A percentile compares a stretch with the other conserved stretches of the same genome.
These are phyloP conservation scores for Sebastes fasciatus DNA, from an alignment of 2,113 vertebrate genomes.

Conservation along the genomic window DNA sequence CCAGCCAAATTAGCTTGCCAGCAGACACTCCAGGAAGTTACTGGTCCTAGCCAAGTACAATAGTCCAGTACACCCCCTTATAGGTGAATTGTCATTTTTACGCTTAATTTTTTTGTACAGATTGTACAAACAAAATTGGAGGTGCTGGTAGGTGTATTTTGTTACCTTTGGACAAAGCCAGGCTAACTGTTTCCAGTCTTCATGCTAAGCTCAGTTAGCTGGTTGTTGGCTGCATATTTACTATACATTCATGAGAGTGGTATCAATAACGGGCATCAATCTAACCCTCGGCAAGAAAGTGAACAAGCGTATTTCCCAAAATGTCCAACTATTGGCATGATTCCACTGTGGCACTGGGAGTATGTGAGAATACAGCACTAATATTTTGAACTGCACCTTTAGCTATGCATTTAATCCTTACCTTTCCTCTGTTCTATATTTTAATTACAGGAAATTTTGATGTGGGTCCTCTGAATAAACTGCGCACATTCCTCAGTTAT, in stretches of 20 bases:
- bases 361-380: no score
- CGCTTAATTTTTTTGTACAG: not conserved
- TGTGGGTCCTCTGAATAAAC: slow-evolving; percentile 13
- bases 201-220: not conserved
- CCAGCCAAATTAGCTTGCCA: not conserved
- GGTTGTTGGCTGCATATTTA: not conserved
- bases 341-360: no score
- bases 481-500: slow-evolving; percentile 70
- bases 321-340: no score
- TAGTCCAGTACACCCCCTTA: no score
- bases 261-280: no score
- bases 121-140: not conserved
- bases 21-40: no score
- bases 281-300: no score
- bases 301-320: no score
- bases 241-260: no score
- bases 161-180: not conserved
- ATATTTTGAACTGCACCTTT: not conserved
- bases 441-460: slow-evolving; percentile 67
- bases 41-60: no score
- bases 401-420: not conserved
- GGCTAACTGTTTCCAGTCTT: not conserved
- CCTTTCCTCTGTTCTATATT: not conserved
- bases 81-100: no score
- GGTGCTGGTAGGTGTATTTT: not conserved